These are phyloP conservation scores for Leptatherina wallacei DNA, from an alignment of 2,797 vertebrate species.

Conservation along the genomic window DNA sequence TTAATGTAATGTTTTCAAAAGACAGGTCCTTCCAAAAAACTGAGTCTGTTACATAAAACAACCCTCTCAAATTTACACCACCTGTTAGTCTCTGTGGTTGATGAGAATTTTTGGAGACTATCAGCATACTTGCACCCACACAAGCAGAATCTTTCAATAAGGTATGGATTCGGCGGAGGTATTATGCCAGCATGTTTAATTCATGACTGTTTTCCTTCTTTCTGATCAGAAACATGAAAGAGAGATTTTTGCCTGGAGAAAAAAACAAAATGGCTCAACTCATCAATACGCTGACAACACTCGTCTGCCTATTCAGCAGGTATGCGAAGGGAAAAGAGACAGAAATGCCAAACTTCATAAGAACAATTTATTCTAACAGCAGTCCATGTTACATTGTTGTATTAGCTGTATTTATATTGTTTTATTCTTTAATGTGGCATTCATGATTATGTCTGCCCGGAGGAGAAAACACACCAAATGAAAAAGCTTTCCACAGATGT, in stretches of 20 bases:
- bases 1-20: neutral
- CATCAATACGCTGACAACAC: conserved; percentile 76
- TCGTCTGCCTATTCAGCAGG: conserved; percentile 65
- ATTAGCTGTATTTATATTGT: conserved; percentile 37
- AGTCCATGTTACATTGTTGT: conserved; percentile 16
- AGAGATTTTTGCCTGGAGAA: conserved; percentile 71
- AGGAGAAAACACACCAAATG: conserved; percentile 42
- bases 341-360: conserved; percentile 73
- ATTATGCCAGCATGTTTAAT: conserved; percentile 75
- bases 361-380: conserved; percentile 61
- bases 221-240: conserved; percentile 81
- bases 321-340: conserved; percentile 79
- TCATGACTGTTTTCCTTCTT: conserved; percentile 77
- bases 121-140: conserved; percentile 8
- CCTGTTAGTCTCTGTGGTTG: conserved; percentile 21
- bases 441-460: conserved; percentile 48
- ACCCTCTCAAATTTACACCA: conserved; percentile 24
- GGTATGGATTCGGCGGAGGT: conserved; percentile 68
- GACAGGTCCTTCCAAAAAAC: neutral
- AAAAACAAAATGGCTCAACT: conserved; percentile 81
- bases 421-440: conserved; percentile 55
- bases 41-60: conserved; percentile 50
- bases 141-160: conserved; percentile 29
- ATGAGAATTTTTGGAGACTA: conserved; percentile 57
- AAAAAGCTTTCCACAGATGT: conserved; percentile 22